phyloP scores from a whole-genome alignment of 1,140 invertebrate genomes.

The Drosophila mauritiana region DNA sequence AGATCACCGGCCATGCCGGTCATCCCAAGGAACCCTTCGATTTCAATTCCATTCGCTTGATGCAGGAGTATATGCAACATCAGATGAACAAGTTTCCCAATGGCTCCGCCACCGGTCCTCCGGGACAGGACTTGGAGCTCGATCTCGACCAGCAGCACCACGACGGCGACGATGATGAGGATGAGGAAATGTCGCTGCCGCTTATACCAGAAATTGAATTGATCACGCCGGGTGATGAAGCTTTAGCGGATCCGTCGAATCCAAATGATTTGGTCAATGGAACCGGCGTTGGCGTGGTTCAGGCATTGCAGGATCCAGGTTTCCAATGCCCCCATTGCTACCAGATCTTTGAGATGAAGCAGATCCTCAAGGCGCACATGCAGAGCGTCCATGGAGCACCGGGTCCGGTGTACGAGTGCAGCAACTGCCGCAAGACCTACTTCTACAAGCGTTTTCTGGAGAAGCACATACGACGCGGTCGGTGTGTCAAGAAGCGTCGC shows the following conservation, averaged over 20 bases:
- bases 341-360: constrained; percentile 79
- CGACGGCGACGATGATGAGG: constrained; percentile 49
- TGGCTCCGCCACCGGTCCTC: constrained; percentile 20
- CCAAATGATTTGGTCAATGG: constrained; percentile 31
- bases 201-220: constrained; percentile 81
- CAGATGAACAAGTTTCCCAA: constrained; percentile 79
- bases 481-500: constrained; percentile 82
- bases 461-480: constrained; percentile 80
- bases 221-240: constrained; percentile 74
- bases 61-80: constrained; percentile 83
- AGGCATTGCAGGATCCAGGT: constrained; percentile 30
- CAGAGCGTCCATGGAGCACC: constrained; percentile 78
- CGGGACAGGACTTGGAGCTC: constrained; percentile 21
- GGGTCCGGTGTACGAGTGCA: constrained; percentile 80
- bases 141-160: constrained; percentile 45
- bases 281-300: constrained; percentile 7
- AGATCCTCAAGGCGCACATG: constrained; percentile 82
- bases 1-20: constrained; percentile 47
- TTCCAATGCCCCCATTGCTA: constrained; percentile 81
- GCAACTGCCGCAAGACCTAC: constrained; percentile 81
- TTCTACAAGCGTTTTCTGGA: constrained; percentile 83
- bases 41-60: constrained; percentile 76
- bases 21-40: constrained; percentile 62
- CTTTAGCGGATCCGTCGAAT: constrained; percentile 16
- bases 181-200: constrained; percentile 75